Percentiles rank a stretch among this genome's conserved stretches.
Evolutionary conservation across 2,797 vertebrate genomes (phyloP).

Genomic region (Sebastes aleutianus): DNA sequence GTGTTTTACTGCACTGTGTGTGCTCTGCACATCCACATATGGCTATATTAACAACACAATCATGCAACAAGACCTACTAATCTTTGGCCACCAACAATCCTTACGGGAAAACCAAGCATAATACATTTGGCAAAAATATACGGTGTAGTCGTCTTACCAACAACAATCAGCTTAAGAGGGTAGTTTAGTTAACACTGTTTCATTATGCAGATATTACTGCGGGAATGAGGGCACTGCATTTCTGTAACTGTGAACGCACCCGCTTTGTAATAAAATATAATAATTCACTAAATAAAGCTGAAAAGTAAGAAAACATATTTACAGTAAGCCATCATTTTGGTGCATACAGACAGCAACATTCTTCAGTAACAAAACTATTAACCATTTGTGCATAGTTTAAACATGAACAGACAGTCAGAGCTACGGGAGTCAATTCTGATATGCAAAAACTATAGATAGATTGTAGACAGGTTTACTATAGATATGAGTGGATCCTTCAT

Average conservation of each 20-base stretch:
- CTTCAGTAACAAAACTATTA: conserved; percentile 64
- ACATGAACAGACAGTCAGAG: conserved; percentile 49
- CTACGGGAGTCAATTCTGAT: conserved; percentile 45
- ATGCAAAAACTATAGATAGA: conserved; percentile 39
- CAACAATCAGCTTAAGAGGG: conserved; percentile 40
- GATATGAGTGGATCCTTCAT: conserved; percentile 57
- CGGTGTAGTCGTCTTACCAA: conserved; percentile 36
- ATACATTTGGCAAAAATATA: conserved; percentile 70
- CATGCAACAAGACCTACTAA: conserved; percentile 72
- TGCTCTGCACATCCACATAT: conserved; percentile 62
- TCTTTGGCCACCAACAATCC: conserved; percentile 68
- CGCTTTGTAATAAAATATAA: conserved; percentile 68
- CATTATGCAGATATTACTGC: conserved; percentile 50
- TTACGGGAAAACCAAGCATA: conserved; percentile 57
- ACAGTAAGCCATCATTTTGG: conserved; percentile 63
- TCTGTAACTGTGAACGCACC: conserved; percentile 38
- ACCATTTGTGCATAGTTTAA: conserved; percentile 76
- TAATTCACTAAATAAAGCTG: conserved; percentile 61
- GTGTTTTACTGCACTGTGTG: conserved; percentile 32
- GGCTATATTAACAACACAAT: conserved; percentile 64
- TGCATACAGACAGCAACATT: conserved; percentile 61
- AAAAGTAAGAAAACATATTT: conserved; percentile 68
- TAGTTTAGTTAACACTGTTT: conserved; percentile 59
- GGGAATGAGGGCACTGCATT: conserved; percentile 49
- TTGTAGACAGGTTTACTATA: conserved; percentile 43